Base-by-base conservation (phyloP, 2,113 vertebrate species). In the Fukomys damarensis region DNA sequence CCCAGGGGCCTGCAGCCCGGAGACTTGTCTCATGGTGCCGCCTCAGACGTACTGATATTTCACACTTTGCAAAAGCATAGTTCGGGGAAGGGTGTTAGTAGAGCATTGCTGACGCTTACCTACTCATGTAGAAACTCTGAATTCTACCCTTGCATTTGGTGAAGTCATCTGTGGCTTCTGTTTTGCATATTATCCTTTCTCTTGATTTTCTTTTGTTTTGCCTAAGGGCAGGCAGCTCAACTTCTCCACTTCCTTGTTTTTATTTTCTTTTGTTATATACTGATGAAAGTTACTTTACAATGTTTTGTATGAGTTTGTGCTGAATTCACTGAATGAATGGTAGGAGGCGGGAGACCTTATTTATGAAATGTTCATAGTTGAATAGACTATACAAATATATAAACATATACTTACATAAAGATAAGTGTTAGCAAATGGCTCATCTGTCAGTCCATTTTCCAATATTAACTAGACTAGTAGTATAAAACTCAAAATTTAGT, bases 121-220 rank as follows among this genome's bases (percentile, higher is more conserved):
- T 7, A 81, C 89, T 91, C 65, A 70, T 76, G 26, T 86, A 70
- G 66, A 93, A 89, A 77, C 32, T 72, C 8, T 63, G 28, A 22
- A 63, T 63, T 86, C 81, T 92, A 74, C 4, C 10, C 35, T 70
- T 84, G 35, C 7, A 38, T 52, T 93, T 79, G 24, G 46, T 59
- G 26, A 90, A 83, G 11, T 32, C 56, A 66, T 72, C 13, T 41
- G 19, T 82, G 86, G 41, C 28, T 72, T 24, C 0, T 74, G n/a
- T 79, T 87, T 96, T 91, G 68, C 35, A 32, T 68, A 68, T 76
- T 46, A 19, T 74, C 83, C 17, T 87, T 89, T 84, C 24, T 81
- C 24, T 87, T 86, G 8, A 77, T 35, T 77, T 82, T 82, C 17
- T 41, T 28, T 77, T 86, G 46, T 56, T 65, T 84, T 72, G 30